Evolutionary conservation across 1,140 invertebrate species (phyloP).

Genomic region (Heliothis virescens): DNA sequence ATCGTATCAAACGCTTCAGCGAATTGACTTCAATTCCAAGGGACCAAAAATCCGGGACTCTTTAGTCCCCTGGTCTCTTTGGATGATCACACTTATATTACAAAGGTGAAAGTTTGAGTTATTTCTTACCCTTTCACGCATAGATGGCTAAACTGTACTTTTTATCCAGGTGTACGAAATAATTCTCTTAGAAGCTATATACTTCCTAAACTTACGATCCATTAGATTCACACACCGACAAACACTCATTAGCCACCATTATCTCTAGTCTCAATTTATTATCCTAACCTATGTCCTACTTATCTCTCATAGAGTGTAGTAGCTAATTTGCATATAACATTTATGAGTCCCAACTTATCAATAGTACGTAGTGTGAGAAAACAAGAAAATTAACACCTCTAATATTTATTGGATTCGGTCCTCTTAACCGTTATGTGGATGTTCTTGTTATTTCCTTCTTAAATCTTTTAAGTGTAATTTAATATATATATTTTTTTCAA

Average conservation of each 20-base stretch:
- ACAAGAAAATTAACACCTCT: conserved; percentile 21
- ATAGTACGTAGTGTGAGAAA: conserved; percentile 39
- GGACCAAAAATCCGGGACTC: no score
- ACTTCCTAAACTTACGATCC: conserved; percentile 9
- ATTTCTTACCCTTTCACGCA: no score
- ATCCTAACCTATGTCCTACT: conserved; percentile 40
- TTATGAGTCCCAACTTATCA: conserved; percentile 16
- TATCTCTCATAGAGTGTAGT: conserved; percentile 28
- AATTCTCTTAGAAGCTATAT: not conserved
- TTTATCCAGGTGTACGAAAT: no score
- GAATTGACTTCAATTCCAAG: no score
- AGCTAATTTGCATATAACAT: conserved; percentile 44
- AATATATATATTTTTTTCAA: no score
- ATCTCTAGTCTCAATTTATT: conserved; percentile 35
- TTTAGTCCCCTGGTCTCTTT: no score
- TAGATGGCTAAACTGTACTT: no score
- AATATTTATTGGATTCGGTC: conserved; percentile 11
- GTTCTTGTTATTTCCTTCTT: conserved; percentile 7
- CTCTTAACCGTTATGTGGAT: not conserved
- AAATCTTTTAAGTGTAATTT: not conserved
- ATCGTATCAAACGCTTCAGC: no score
- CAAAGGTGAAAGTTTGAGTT: no score
- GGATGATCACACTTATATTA: no score
- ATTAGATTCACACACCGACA: conserved; percentile 30
- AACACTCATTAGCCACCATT: conserved; percentile 33